Evolutionary conservation across 2,888 invertebrate species (phyloP), one percentile per base, ranked within the genome.

Genomic region (Tachystola acroxantha): DNA sequence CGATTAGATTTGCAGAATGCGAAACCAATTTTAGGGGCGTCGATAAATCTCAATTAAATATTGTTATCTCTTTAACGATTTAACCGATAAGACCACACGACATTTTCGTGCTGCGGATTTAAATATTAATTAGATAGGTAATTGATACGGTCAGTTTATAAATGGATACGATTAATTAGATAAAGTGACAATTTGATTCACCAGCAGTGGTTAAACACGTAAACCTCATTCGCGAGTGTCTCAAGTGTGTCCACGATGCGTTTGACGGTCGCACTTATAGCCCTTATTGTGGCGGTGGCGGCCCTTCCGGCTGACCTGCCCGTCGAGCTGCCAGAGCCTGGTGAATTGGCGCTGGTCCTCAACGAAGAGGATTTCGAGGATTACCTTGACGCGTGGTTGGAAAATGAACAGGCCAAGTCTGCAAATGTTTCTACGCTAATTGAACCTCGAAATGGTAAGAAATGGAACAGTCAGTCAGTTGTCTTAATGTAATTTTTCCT

Each of bases 331-430:
- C 73, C 76, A 1, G 74, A 79, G 36, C 87, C 85, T 1, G 66
- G 70, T 2, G 56, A 79, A 6, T 48, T 86, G 12, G 80, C 77
- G 1, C 50, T 74, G 31, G 44, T 73, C 22, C 64, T 85, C 16
- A 64, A 61, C 33, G 87, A 87, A 59, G 82, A 88, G 1, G 77
- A 80, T 7, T 87, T 84, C 39, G 86, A 88, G 45, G 84, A 85
- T 39, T 85, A 86, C 37, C 64, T 85, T 5, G 86, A 86, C 32
- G 45, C 49, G 4, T 87, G 81, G 81, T 63, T 87, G 7, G 73
- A 53, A 28, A 40, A 53, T 10, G 73, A 82, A 50, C 56, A 80
- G 43, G 39, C 43, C 1, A 71, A 62, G 37, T 57, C 50, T 50
- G 50, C 39, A 10, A 80, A 74, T 43, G 43, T 11, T 6, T 27